Evolutionary conservation across 1,140 invertebrate genomes (phyloP), one percentile per base, ranked within the genome.

Genomic region (Trigoniulus corallinus): DNA sequence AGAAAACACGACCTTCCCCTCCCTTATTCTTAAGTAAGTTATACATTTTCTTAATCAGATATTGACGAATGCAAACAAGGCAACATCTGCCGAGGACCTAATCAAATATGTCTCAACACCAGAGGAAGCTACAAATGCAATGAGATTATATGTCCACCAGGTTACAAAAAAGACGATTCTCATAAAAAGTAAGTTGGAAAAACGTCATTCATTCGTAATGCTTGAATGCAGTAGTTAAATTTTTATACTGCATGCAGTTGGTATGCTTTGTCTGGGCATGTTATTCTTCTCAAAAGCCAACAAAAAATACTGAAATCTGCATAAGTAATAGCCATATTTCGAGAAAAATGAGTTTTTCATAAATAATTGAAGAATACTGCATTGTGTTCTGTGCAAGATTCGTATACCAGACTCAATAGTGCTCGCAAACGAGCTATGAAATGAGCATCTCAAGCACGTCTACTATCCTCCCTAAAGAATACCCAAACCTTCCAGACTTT

Each of bases 101-200:
- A 83, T 46, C 78, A 88, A 56, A 78, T 84, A 25, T 98, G 94
- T 62, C 77, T 93, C 48, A 98, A 98, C 64, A 88, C 79, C 0
- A 71, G 83, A 44, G 94, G 94, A 1, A 75, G 82, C 53, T 89
- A 76, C 63, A 80, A 84, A 55, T 98, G 94, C 62, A 85, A 88
- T 49, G 70, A 69, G 7, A 83, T 96, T 44, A 71, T 74, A 25
- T 97, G 94, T 65, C 91, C 92, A 0, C 51, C 67, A 0, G 82
- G 84, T 34, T 96, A 94, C 63, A 64, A 75, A 1, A 74, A 74
- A 49, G 84, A 89, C 59, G 67, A 63, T 0, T 70, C 75, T 21
- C 78, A 77, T 55, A 82, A 76, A 63, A 84, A 86, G 86, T 88
- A 72, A 73, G 12, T 39, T 22, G 10, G 29, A 27, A 41, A 15